Evolutionary conservation across 2,797 vertebrate genomes (phyloP), one percentile per base, ranked within the genome.

Genomic region (Danio choprae): DNA sequence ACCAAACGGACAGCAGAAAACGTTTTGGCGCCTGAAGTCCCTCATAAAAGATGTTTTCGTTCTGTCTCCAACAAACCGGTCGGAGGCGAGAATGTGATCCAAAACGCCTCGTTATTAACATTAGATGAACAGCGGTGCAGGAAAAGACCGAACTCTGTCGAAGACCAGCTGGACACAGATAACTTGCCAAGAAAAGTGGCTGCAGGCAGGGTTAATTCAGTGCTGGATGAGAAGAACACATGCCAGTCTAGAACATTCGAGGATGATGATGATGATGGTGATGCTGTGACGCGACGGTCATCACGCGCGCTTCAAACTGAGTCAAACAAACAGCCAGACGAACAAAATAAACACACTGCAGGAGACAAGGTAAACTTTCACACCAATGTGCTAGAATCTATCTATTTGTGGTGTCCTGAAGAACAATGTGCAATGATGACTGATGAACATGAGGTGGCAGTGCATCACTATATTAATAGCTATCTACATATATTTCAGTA

Each of bases 1-100:
- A 89, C 90, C 41, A 95, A 95, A 79, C 90, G 94, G 64, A 88
- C 85, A 2, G 85, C 90, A 0, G 93, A 94, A 18, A 80, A 84
- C 43, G 11, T 50, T 0, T 40, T 87, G 71, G 51, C 82, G 40
- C 79, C 73, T 51, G 82, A 86, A 13, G 74, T 82, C 16, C 83
- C 91, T 9, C 71, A 83, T 4, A 93, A 93, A 81, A 86, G 79
- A 64, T 81, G 67, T 12, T 65, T 62, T 51, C 81, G 81, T 7
- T 73, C 87, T 0, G 58, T 84, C 0, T 81, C 76, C 68, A 16
- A 40, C 51, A 7, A 75, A 83, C 81, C 74, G 81, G 62, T 80
- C 10, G 86, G 85, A 5, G 79, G 82, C 81, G 62, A 81, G 81
- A 60, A 74, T 48, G 9, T 81, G 0, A 3, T 46, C 16, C 85